These are phyloP conservation scores for Hyppa rectilinea DNA, from an alignment of 2,888 invertebrate species.

Conservation along the genomic window DNA sequence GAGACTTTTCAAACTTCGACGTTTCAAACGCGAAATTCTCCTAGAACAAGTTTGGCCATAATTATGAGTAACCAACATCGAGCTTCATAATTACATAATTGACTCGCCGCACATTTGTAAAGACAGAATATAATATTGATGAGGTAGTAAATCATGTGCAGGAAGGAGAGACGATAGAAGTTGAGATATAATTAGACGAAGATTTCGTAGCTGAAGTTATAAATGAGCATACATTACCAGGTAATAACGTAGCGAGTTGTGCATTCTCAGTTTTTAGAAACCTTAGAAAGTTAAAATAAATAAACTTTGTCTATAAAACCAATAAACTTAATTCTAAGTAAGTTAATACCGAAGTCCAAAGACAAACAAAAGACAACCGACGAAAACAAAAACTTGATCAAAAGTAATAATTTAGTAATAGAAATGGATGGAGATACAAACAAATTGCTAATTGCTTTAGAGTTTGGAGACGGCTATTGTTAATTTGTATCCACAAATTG, in stretches of 20 bases:
- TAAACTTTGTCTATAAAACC: neutral
- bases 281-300: neutral
- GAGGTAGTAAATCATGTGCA: slow-evolving; percentile 18
- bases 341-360: slow-evolving; percentile 16
- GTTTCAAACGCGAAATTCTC: slow-evolving; percentile 61
- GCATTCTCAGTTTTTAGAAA: neutral
- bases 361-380: slow-evolving; percentile 29
- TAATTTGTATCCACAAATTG: slow-evolving; percentile 53
- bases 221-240: slow-evolving; percentile 3
- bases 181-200: neutral
- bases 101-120: slow-evolving; percentile 44
- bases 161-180: neutral
- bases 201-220: slow-evolving; percentile 17
- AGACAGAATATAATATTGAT: slow-evolving; percentile 30
- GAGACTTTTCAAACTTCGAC: slow-evolving; percentile 58
- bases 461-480: slow-evolving; percentile 45
- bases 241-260: neutral
- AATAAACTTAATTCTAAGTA: slow-evolving; percentile 10
- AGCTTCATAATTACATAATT: slow-evolving; percentile 64
- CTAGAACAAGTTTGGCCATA: slow-evolving; percentile 56
- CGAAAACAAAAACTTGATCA: slow-evolving; percentile 31
- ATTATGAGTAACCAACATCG: slow-evolving; percentile 53
- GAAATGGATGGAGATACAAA: slow-evolving; percentile 36
- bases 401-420: slow-evolving; percentile 40
- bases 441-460: slow-evolving; percentile 45